Conservation (phyloP, 2,797 vertebrate genomes). For the Poeciliopsis presidionis region DNA sequence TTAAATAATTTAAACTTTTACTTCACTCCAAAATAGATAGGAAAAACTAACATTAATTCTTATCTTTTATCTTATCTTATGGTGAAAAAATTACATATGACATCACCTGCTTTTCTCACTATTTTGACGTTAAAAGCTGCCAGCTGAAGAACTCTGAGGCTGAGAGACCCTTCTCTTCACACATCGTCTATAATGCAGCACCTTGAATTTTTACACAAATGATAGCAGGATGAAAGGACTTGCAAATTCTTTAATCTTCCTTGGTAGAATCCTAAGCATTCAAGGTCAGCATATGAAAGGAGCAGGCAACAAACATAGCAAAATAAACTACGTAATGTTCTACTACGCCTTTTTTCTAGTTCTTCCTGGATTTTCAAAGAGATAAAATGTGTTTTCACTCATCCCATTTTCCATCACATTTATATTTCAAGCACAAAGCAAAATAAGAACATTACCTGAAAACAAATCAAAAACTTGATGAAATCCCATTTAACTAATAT, state of each 20-base stretch:
- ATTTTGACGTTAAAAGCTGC: background rate
- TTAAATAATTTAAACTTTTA: background rate
- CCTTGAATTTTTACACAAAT: background rate
- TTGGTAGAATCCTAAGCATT: background rate
- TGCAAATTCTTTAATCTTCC: slow-evolving; percentile 1
- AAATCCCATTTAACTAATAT: slow-evolving; percentile 34
- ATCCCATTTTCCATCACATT: slow-evolving; percentile 12
- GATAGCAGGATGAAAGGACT: background rate
- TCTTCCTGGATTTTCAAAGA: slow-evolving; percentile 4
- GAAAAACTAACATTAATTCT: background rate
- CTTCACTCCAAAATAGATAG: background rate
- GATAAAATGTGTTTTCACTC: slow-evolving; percentile 17
- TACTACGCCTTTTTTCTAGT: background rate
- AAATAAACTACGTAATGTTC: background rate
- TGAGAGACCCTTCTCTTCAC: background rate
- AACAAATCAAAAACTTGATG: slow-evolving; percentile 38
- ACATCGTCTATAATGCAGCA: background rate
- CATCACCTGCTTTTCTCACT: background rate
- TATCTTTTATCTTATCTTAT: background rate
- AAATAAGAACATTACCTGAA: slow-evolving; percentile 31
- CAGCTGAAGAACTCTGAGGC: background rate
- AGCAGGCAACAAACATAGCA: background rate
- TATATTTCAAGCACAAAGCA: slow-evolving; percentile 39
- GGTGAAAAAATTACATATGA: background rate
- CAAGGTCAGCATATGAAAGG: slow-evolving; percentile 1